Conservation (phyloP, 2,888 invertebrate species). For the Macrophya annulata region DNA sequence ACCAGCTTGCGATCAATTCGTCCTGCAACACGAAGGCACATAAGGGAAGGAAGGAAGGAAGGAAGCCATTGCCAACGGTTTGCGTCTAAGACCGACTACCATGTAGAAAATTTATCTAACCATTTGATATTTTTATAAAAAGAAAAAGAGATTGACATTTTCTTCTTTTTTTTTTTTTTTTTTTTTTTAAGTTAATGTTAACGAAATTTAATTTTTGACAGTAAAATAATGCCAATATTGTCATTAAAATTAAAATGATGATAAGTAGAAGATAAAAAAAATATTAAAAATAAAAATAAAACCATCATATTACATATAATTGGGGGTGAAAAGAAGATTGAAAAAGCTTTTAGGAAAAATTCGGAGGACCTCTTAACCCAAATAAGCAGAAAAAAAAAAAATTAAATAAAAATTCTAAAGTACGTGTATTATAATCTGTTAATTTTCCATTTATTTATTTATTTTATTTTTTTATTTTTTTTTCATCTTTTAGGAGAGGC, state of each 20-base stretch:
- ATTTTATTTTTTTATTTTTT: background rate
- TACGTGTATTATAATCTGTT: slow-evolving; percentile 1
- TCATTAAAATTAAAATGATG: too few relatives aligned
- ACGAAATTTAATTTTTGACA: too few relatives aligned
- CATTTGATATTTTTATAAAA: background rate
- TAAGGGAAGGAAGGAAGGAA: background rate
- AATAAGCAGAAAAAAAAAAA: background rate
- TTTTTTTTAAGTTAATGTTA: background rate
- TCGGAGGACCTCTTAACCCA: background rate
- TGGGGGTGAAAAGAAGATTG: too few relatives aligned
- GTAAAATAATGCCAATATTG: too few relatives aligned
- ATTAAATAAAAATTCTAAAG: background rate
- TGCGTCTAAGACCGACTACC: background rate
- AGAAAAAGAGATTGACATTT: background rate
- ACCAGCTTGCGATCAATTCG: slow-evolving; percentile 74
- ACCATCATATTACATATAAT: too few relatives aligned
- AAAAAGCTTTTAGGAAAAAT: background rate
- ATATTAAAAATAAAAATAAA: too few relatives aligned
- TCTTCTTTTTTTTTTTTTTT: background rate
- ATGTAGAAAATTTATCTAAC: background rate
- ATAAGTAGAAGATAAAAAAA: too few relatives aligned
- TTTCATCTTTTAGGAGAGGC: background rate
- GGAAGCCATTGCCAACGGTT: slow-evolving; percentile 3
- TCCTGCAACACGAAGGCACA: slow-evolving; percentile 47
- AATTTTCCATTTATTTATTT: background rate